Conservation (phyloP, 2,888 invertebrate species). For the Chrysolina oricalcia region DNA sequence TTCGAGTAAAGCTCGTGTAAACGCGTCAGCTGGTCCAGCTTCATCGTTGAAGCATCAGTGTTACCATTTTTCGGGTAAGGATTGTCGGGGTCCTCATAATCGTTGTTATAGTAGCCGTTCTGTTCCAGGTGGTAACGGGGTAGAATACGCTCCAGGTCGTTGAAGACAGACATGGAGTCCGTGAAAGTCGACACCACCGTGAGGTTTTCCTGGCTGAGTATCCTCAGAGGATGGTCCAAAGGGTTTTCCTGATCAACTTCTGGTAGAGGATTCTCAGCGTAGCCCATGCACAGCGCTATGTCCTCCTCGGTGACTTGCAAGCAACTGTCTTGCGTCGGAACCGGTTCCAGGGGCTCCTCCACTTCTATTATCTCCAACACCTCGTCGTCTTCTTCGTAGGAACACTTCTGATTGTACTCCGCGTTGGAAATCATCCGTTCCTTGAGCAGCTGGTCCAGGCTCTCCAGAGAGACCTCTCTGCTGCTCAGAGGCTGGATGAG, state of each 20-base stretch:
- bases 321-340: constrained; percentile 90
- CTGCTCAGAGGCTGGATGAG: constrained; percentile 86
- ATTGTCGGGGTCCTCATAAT: constrained; percentile 72
- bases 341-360: constrained; percentile 86
- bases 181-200: constrained; percentile 93
- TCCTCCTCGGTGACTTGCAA: constrained; percentile 95
- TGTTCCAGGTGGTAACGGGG: constrained; percentile 76
- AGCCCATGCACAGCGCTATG: constrained; percentile 89
- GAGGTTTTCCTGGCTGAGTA: constrained; percentile 92
- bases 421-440: constrained; percentile 77
- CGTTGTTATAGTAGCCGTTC: constrained; percentile 75
- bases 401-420: constrained; percentile 70
- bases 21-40: constrained; percentile 87
- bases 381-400: constrained; percentile 74
- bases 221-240: constrained; percentile 89
- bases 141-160: constrained; percentile 80
- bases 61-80: constrained; percentile 65
- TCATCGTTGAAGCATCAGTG: constrained; percentile 70
- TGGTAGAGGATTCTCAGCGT: constrained; percentile 79
- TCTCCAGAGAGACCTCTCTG: constrained; percentile 88
- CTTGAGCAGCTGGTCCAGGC: constrained; percentile 83
- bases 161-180: constrained; percentile 80
- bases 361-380: constrained; percentile 86
- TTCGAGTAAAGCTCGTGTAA: constrained; percentile 88
- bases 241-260: constrained; percentile 82